phyloP scores from a whole-genome alignment of 2,888 invertebrate genomes.

The Meloe dianella region DNA sequence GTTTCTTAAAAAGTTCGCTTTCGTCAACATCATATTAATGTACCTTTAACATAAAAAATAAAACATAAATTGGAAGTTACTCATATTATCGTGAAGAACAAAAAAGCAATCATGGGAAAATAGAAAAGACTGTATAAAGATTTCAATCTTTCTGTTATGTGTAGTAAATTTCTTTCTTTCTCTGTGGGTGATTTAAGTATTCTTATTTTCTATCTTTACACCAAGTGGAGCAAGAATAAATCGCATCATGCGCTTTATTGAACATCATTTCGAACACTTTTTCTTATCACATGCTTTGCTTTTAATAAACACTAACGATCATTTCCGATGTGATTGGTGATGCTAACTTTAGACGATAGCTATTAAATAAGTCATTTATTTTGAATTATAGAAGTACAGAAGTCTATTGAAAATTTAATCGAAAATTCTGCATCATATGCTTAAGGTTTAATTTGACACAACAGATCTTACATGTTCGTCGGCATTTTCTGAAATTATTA shows the following conservation, averaged over 20 bases:
- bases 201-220: neutral
- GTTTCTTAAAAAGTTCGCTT: neutral
- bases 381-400: neutral
- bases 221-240: neutral
- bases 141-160: neutral
- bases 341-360: neutral
- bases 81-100: too few relatives aligned
- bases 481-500: neutral
- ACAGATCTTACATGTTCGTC: too few relatives aligned
- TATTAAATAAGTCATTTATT: neutral
- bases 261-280: neutral
- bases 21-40: too few relatives aligned
- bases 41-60: too few relatives aligned
- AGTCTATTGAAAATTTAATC: neutral
- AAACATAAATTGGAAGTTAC: too few relatives aligned
- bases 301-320: neutral
- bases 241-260: conserved; percentile 4
- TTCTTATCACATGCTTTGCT: neutral
- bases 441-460: neutral
- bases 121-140: too few relatives aligned
- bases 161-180: neutral
- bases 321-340: neutral
- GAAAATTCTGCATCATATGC: neutral
- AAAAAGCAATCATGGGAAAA: too few relatives aligned
- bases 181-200: neutral